Evolutionary conservation across 2,113 vertebrate genomes (phyloP).

Genomic region (Trinectes maculatus): DNA sequence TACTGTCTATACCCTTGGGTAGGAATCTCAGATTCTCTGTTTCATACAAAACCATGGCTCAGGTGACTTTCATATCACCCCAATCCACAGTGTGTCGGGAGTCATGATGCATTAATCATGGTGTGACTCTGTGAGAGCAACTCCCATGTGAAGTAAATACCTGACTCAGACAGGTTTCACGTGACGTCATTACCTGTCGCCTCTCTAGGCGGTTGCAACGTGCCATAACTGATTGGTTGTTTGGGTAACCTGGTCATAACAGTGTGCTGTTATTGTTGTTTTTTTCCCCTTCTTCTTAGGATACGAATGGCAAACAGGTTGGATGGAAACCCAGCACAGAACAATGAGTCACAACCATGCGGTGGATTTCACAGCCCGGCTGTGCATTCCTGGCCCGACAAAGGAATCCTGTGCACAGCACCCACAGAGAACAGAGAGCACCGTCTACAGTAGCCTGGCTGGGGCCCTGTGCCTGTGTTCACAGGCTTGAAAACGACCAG

Average conservation of each 20-base stretch:
- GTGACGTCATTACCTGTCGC: constrained; percentile 14
- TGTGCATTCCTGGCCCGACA: constrained; percentile 76
- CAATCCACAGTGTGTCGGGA: background rate
- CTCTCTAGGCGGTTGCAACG: constrained; percentile 2
- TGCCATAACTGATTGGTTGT: constrained; percentile 32
- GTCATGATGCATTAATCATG: constrained; percentile 1
- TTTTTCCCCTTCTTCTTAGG: background rate
- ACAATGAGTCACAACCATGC: constrained; percentile 72
- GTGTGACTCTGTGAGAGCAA: constrained; percentile 29
- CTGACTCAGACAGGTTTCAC: constrained; percentile 53
- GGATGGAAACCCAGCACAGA: constrained; percentile 65
- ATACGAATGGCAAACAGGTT: constrained; percentile 64
- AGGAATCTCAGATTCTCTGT: background rate
- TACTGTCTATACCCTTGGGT: background rate
- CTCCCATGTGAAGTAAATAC: constrained; percentile 51
- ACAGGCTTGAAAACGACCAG: constrained; percentile 34
- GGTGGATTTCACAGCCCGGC: constrained; percentile 73
- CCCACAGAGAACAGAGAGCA: constrained; percentile 51
- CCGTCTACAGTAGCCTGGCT: constrained; percentile 25
- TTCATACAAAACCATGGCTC: background rate
- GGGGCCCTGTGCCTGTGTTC: constrained; percentile 20
- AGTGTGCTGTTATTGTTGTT: background rate
- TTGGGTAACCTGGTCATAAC: constrained; percentile 27
- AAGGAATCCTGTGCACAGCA: constrained; percentile 71
- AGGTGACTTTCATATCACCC: no score